Evolutionary conservation across 2,797 vertebrate species (phyloP).

Genomic region (Periparus ater): DNA sequence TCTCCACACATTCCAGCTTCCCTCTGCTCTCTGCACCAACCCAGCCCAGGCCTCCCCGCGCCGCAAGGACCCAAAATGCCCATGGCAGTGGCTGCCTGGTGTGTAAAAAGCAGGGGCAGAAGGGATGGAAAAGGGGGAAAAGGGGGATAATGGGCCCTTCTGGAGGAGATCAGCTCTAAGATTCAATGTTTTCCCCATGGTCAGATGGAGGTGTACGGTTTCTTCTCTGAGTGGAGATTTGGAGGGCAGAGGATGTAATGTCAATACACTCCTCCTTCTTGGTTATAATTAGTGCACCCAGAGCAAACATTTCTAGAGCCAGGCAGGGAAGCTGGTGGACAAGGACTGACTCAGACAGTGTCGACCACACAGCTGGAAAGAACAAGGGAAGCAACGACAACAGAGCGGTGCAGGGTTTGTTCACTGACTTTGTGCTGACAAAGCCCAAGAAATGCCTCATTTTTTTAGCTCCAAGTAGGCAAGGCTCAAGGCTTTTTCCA

Average conservation of each 20-base stretch:
- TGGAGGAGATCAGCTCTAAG: not conserved
- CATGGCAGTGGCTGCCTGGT: fast-evolving
- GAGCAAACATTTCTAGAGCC: not conserved
- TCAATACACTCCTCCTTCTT: not conserved
- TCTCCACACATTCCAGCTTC: not conserved
- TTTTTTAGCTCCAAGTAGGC: not conserved
- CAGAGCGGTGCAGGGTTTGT: fast-evolving
- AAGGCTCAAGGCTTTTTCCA: not conserved
- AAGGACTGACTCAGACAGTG: not conserved
- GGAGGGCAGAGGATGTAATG: not conserved
- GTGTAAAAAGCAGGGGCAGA: not conserved
- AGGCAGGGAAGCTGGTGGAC: not conserved
- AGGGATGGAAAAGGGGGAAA: not conserved
- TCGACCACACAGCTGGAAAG: not conserved
- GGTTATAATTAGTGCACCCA: not conserved
- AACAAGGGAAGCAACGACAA: not conserved
- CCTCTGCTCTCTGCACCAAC: not conserved
- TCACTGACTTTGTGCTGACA: not conserved
- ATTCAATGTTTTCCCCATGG: not conserved
- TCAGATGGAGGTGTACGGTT: not conserved
- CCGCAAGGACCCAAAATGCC: fast-evolving
- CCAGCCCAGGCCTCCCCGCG: not conserved
- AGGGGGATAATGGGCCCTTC: not conserved
- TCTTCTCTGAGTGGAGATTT: not conserved
- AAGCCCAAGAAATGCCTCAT: not conserved